phyloP scores from a whole-genome alignment of 2,888 invertebrate species.

The Melipona bicolor region DNA sequence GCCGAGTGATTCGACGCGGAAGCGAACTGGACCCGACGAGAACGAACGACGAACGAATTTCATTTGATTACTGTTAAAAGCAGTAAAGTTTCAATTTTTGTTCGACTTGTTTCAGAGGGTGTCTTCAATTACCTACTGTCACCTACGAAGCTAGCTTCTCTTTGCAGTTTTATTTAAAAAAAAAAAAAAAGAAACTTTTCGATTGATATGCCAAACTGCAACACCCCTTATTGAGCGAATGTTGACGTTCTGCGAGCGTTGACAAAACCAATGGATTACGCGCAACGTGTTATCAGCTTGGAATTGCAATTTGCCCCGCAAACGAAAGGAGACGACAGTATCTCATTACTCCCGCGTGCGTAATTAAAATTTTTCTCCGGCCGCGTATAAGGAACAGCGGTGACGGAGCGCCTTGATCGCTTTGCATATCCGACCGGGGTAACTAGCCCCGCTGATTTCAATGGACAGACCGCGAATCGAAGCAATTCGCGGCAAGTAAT shows the following conservation, averaged over 20 bases:
- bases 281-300: background rate
- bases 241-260: background rate
- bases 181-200: too few relatives aligned
- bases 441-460: slow-evolving; percentile 42
- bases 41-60: background rate
- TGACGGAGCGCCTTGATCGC: slow-evolving; percentile 32
- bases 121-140: background rate
- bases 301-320: background rate
- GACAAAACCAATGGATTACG: background rate
- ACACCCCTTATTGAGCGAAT: too few relatives aligned
- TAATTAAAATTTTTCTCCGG: slow-evolving; percentile 51
- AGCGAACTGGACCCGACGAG: too few relatives aligned
- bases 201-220: too few relatives aligned
- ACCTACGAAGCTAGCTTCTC: background rate
- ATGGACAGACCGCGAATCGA: slow-evolving; percentile 37
- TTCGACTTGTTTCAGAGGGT: background rate
- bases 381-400: slow-evolving; percentile 12
- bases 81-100: background rate
- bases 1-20: background rate
- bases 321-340: slow-evolving; percentile 5
- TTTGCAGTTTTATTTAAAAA: background rate
- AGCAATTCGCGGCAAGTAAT: slow-evolving; percentile 53
- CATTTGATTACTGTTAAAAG: background rate
- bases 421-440: slow-evolving; percentile 52
- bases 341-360: slow-evolving; percentile 2